Percentiles rank a stretch among this genome's conserved stretches.
Evolutionary conservation across 2,113 vertebrate genomes (phyloP).

Genomic region (Recurvirostra avosetta): DNA sequence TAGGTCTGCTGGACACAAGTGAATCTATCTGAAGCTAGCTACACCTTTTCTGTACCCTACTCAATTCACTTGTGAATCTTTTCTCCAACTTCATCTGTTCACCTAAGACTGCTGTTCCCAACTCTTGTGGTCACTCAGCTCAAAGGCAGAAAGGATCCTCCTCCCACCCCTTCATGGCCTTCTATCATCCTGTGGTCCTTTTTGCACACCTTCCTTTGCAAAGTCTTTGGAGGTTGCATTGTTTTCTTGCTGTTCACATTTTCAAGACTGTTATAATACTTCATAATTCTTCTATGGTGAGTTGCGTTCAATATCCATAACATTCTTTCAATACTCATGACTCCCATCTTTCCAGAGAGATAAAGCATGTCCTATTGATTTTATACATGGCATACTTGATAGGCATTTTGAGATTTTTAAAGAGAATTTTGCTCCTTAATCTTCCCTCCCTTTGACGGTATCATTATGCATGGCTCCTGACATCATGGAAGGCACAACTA

Average conservation of each 20-base stretch:
- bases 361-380: neutral
- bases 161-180: neutral
- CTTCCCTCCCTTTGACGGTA: neutral
- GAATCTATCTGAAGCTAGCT: neutral
- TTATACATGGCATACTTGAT: neutral
- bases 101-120: neutral
- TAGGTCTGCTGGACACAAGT: neutral
- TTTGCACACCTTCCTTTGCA: neutral
- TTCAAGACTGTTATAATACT: neutral
- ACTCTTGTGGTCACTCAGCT: neutral
- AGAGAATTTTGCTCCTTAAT: neutral
- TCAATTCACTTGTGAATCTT: neutral
- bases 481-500: neutral
- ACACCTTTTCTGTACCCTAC: neutral
- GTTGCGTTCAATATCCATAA: neutral
- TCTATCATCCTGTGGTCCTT: neutral
- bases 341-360: neutral
- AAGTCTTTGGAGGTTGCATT: neutral
- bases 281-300: neutral
- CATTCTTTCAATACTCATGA: neutral
- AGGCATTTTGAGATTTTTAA: neutral
- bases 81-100: neutral
- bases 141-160: neutral
- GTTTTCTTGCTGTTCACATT: neutral
- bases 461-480: neutral